Evolutionary conservation across 2,113 vertebrate genomes (phyloP), one percentile per base, ranked within the genome.

Genomic region (Aptenodytes patagonicus): DNA sequence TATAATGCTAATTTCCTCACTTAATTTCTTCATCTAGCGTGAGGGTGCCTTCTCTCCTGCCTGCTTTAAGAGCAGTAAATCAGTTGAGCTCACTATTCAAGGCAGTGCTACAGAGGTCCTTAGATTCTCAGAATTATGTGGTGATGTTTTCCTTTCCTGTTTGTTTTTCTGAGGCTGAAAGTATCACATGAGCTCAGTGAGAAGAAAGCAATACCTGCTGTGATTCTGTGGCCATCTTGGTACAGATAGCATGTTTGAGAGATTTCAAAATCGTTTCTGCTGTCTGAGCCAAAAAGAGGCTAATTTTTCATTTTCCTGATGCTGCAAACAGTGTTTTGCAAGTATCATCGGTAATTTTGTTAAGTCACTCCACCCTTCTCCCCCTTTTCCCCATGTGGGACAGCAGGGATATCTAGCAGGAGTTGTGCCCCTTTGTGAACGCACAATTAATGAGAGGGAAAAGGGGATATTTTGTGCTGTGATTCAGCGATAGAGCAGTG

Each of bases 1-100:
- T 90, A 3, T 80, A 91, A 61, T 4, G 13, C 49, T 66, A 42
- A 94, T 94, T 91, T 96, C 36, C 79, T 94, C 68, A 40, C 70
- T 91, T 88, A 95, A 78, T 92, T 95, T 93, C 79, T 71, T 94
- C 64, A 81, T 73, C 31, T 83, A 90, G 57, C 19, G 0, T 15
- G 62, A 94, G 75, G 61, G 31, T 85, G 75, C 64, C 52, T 95
- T 88, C 83, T 94, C 51, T 64, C 68, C 60, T 86, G 57, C 88
- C 32, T 80, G 46, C 49, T 69, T 60, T 69, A 78, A 76, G 62
- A 86, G 42, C 60, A 64, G n/a, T 92, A 75, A 96, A 83, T 92
- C 71, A 38, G 58, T 20, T 22, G 46, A 86, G 29, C 21, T 76
- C 4, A 2, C 31, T 52, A 1, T 81, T 81, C n/a, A 40, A 71